Evolutionary conservation across 1,140 invertebrate species (phyloP).

Genomic region (Danaus melanippus): DNA sequence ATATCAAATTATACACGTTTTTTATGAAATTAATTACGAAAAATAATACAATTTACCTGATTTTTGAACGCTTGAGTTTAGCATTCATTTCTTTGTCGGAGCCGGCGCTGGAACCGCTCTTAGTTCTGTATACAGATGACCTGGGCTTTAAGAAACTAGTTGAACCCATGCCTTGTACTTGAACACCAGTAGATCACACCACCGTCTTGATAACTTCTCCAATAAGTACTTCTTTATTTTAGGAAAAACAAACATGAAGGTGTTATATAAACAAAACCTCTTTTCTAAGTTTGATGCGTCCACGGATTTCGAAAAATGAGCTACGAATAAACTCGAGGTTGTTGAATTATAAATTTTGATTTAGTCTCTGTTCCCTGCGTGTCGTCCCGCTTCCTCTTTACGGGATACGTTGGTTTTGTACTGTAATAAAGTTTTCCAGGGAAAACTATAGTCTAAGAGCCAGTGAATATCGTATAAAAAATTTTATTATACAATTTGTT

Average conservation of each 20-base stretch:
- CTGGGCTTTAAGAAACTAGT: slow-evolving; percentile 58
- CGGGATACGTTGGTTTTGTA: slow-evolving; percentile 35
- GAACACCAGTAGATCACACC: slow-evolving; percentile 16
- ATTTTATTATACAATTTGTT: not conserved
- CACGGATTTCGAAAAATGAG: slow-evolving; percentile 14
- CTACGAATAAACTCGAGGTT: slow-evolving; percentile 3
- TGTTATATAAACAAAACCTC: slow-evolving; percentile 1
- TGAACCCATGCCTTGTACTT: slow-evolving; percentile 50
- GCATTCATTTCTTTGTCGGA: slow-evolving; percentile 62
- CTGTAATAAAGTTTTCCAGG: slow-evolving; percentile 42
- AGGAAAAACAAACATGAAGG: slow-evolving; percentile 27
- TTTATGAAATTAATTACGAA: not conserved
- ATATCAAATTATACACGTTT: no score
- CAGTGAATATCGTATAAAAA: not conserved
- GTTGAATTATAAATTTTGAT: slow-evolving; percentile 32
- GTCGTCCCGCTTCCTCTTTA: slow-evolving; percentile 39
- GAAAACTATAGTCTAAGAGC: slow-evolving; percentile 41
- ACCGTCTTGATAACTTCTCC: slow-evolving; percentile 15
- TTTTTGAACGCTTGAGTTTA: slow-evolving; percentile 51
- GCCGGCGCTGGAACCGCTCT: slow-evolving; percentile 55
- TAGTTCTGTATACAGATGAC: slow-evolving; percentile 37
- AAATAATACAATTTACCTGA: slow-evolving; percentile 32
- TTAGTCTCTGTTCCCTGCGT: slow-evolving; percentile 34
- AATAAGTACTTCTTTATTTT: slow-evolving; percentile 24
- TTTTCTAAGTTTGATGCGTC: slow-evolving; percentile 11